Conservation (phyloP, 1,140 invertebrate species). For the Drosophila guanche region DNA sequence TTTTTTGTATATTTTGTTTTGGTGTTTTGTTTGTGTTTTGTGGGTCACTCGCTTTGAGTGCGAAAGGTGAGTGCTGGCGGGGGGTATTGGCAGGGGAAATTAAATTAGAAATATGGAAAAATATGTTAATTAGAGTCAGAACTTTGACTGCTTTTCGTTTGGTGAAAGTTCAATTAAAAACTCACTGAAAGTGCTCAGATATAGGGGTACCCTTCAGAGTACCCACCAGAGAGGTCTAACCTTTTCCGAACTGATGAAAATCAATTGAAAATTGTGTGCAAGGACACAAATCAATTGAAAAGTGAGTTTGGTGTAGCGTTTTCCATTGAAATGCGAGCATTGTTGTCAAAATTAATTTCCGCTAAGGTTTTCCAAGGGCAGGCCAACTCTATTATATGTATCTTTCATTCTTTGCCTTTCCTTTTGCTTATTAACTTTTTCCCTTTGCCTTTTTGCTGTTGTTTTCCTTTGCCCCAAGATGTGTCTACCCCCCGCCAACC, state of each 20-base stretch:
- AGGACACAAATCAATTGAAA: too few species aligned
- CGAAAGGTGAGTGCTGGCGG: conserved; percentile 29
- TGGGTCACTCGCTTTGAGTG: conserved; percentile 44
- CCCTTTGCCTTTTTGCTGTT: conserved; percentile 23
- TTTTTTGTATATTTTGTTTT: conserved; percentile 1
- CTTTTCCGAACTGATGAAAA: too few species aligned
- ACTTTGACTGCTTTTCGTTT: conserved; percentile 34
- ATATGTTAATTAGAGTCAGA: conserved; percentile 54
- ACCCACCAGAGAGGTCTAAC: too few species aligned
- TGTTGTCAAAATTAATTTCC: too few species aligned
- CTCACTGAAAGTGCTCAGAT: not conserved
- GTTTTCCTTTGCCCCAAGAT: not conserved
- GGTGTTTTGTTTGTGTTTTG: conserved; percentile 2
- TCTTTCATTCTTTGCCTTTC: too few species aligned
- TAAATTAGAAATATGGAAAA: conserved; percentile 41
- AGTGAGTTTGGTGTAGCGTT: too few species aligned
- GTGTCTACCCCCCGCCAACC: conserved; percentile 6
- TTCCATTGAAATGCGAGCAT: too few species aligned
- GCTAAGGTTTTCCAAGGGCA: too few species aligned
- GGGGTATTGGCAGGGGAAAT: conserved; percentile 3
- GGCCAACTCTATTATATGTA: too few species aligned
- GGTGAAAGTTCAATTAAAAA: conserved; percentile 55
- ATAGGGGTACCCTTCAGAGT: too few species aligned
- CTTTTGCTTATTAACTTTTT: too few species aligned
- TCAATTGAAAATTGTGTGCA: too few species aligned